These are phyloP conservation scores for Yponomeuta evonymella DNA, from an alignment of 2,888 invertebrate genomes.

Conservation along the genomic window DNA sequence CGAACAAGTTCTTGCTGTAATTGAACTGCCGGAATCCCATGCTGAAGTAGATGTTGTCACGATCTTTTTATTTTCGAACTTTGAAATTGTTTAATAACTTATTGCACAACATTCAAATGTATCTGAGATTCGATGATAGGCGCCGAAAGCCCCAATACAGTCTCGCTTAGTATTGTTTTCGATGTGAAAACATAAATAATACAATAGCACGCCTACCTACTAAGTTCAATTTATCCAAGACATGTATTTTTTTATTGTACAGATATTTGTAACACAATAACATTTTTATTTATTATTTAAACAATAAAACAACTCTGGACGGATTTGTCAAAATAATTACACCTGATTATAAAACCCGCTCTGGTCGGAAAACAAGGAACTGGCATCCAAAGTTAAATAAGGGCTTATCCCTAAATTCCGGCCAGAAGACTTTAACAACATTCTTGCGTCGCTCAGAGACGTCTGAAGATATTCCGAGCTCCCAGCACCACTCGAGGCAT, in stretches of 20 bases:
- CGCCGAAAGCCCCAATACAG: too few species aligned
- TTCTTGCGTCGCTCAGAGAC: slow-evolving; percentile 47
- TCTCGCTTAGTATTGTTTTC: too few species aligned
- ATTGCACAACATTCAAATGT: background rate
- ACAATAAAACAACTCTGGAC: slow-evolving; percentile 7
- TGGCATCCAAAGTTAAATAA: background rate
- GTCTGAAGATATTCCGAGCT: slow-evolving; percentile 34
- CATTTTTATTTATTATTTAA: too few species aligned
- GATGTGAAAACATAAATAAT: too few species aligned
- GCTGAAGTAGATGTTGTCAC: background rate
- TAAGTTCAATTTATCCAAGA: too few species aligned
- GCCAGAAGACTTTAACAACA: slow-evolving; percentile 44
- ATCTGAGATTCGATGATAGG: too few species aligned
- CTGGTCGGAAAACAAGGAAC: background rate
- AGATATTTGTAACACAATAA: too few species aligned
- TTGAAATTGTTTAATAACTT: background rate
- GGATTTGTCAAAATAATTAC: slow-evolving; percentile 24
- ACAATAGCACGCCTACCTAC: too few species aligned
- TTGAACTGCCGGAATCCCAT: slow-evolving; percentile 40
- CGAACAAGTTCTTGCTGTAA: slow-evolving; percentile 43
- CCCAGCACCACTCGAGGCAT: slow-evolving; percentile 17
- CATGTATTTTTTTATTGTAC: too few species aligned
- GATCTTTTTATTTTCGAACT: background rate
- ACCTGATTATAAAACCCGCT: background rate
- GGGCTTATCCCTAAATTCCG: slow-evolving; percentile 27